Conservation (phyloP, 2,113 vertebrate species). For the Sinocyclocheilus anophthalmus region DNA sequence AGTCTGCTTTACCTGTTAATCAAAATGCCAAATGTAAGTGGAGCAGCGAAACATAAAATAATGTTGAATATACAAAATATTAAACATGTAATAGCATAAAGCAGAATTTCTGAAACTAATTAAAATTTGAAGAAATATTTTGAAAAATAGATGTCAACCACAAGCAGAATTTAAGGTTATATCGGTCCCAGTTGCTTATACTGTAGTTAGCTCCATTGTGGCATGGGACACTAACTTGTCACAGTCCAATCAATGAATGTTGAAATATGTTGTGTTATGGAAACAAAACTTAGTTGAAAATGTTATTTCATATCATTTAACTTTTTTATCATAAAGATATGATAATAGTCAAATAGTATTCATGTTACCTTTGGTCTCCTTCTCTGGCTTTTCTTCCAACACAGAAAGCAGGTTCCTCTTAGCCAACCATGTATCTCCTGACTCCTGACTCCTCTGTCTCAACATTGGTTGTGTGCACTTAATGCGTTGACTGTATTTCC, state of each 20-base stretch:
- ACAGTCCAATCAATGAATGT: neutral
- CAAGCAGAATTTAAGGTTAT: neutral
- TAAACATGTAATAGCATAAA: too few relatives aligned
- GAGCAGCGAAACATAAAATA: neutral
- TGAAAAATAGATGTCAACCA: too few relatives aligned
- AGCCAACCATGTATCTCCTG: neutral
- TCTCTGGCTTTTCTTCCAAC: conserved; percentile 67
- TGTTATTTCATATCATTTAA: neutral
- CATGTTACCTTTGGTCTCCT: conserved; percentile 59
- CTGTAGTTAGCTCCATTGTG: neutral
- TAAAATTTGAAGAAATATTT: too few relatives aligned
- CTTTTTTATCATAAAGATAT: neutral
- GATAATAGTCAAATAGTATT: neutral
- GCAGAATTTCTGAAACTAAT: too few relatives aligned
- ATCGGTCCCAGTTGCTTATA: neutral
- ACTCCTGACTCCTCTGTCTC: conserved; percentile 27
- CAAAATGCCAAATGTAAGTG: neutral
- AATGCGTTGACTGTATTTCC: conserved; percentile 88
- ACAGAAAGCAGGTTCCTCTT: conserved; percentile 58
- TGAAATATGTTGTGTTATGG: neutral
- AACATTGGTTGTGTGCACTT: conserved; percentile 67
- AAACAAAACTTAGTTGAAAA: neutral
- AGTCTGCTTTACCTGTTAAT: conserved; percentile 70
- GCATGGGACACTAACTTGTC: neutral
- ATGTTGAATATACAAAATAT: too few relatives aligned